Base-by-base conservation (phyloP, 1,140 invertebrate species). In the Prorops nasuta region DNA sequence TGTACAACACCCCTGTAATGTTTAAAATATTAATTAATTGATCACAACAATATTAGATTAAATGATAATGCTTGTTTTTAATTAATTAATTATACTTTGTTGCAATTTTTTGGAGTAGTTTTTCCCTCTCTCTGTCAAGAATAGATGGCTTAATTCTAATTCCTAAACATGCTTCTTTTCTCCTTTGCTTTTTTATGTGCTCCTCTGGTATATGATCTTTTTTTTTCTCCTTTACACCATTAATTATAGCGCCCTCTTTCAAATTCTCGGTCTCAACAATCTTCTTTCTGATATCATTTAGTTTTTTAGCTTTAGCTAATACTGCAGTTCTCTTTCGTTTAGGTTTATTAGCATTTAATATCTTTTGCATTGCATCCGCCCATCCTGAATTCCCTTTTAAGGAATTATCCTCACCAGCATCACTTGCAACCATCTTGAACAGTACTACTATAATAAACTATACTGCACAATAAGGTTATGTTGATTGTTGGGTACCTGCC, bases 1-100 rank as follows among this genome's bases (percentile, higher is more conserved):
- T 94, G 91, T 1, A 96, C 91, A 3, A 95, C 91, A 66, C 92
- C 93, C 68, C 89, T 92, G 57, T 22, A 76, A 78, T 20, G 19
- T 43, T 38, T 31, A 21, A 51, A 15, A 37, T 37, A 32, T 31
- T 36, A 20, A 18, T 46, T 24, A 45, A 41, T 15, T 12, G 43
- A 50, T 32, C 17, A 47, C 16, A 44, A 32, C 10, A 24, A 44
- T 37, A 35, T 60, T 48, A 51, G 1, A 34, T 32, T 35, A 1
- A 50, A 10, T 12, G 4, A 24, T 0, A 48, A n/a, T 44, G 3
- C 2, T 21, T 24, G 7, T 37, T n/a, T 17, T 8, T 7, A 14
- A 17, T n/a, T 14, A 14, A 14, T n/a, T 14, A 6, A 37, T 7
- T 37, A 51, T 71, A 84, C 82, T 79, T 83, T 47, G 90, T 94